phyloP scores from a whole-genome alignment of 2,888 invertebrate genomes.

The Frankliniella intonsa region DNA sequence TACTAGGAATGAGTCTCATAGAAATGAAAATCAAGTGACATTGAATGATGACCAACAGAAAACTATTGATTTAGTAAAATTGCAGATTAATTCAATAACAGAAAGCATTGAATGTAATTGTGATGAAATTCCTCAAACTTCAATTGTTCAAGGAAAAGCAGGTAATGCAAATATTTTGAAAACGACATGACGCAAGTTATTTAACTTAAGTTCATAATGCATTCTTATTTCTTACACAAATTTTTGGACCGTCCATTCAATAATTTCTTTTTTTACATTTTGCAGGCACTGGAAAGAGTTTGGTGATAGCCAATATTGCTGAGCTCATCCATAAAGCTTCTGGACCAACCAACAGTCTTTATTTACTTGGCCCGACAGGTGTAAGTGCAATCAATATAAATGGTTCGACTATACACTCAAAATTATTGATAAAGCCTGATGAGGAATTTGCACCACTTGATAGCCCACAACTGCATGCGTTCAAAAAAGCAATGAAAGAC shows the following conservation, averaged over 20 bases:
- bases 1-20: too few species aligned
- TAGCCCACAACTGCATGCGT: not conserved
- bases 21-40: not conserved
- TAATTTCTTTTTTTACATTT: too few species aligned
- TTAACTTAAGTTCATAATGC: too few species aligned
- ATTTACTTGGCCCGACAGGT: not conserved
- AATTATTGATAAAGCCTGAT: too few species aligned
- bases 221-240: too few species aligned
- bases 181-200: too few species aligned
- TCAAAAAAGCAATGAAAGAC: not conserved
- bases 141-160: not conserved
- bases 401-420: not conserved
- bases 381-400: not conserved
- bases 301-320: not conserved
- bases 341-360: too few species aligned
- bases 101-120: too few species aligned
- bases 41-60: not conserved
- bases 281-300: not conserved
- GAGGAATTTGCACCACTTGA: too few species aligned
- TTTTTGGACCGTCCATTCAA: too few species aligned
- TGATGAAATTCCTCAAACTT: not conserved
- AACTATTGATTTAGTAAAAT: not conserved
- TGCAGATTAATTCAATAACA: too few species aligned
- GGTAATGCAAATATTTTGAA: not conserved
- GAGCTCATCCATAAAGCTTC: too few species aligned